These are phyloP conservation scores for Periplaneta americana DNA, from an alignment of 1,140 invertebrate species.

Conservation along the genomic window DNA sequence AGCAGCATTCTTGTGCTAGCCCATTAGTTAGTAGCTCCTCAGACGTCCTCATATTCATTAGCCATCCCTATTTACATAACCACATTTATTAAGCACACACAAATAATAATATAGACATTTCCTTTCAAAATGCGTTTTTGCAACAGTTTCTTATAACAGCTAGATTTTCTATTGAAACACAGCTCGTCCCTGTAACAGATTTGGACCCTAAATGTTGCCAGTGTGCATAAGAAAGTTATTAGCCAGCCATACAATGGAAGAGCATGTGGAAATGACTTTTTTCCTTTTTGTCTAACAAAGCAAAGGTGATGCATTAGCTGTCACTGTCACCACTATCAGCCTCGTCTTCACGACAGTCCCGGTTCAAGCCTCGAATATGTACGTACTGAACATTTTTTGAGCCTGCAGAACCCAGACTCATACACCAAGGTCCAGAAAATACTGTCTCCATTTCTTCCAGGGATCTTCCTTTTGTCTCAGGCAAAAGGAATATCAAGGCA, in stretches of 20 bases:
- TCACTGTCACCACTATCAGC: conserved; percentile 19
- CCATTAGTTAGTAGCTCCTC: background rate
- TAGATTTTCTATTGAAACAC: background rate
- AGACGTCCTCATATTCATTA: background rate
- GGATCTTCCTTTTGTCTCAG: conserved; percentile 48
- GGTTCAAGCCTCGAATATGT: conserved; percentile 20
- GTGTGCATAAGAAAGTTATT: background rate
- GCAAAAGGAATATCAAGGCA: conserved; percentile 43
- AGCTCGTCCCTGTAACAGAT: background rate
- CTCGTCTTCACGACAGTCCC: conserved; percentile 13
- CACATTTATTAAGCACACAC: background rate
- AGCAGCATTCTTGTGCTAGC: background rate
- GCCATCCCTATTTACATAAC: background rate
- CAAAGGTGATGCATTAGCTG: conserved; percentile 5
- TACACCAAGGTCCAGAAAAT: conserved; percentile 28
- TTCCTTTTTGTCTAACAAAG: background rate
- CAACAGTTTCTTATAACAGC: background rate
- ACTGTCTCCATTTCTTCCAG: conserved; percentile 48
- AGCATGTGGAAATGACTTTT: background rate
- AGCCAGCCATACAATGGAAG: background rate
- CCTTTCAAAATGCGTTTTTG: background rate
- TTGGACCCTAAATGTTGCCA: background rate
- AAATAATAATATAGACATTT: background rate
- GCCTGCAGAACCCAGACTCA: background rate
- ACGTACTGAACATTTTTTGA: conserved; percentile 20